Base-by-base conservation (phyloP, 2,888 invertebrate species). In the Siphlonurus alternatus region DNA sequence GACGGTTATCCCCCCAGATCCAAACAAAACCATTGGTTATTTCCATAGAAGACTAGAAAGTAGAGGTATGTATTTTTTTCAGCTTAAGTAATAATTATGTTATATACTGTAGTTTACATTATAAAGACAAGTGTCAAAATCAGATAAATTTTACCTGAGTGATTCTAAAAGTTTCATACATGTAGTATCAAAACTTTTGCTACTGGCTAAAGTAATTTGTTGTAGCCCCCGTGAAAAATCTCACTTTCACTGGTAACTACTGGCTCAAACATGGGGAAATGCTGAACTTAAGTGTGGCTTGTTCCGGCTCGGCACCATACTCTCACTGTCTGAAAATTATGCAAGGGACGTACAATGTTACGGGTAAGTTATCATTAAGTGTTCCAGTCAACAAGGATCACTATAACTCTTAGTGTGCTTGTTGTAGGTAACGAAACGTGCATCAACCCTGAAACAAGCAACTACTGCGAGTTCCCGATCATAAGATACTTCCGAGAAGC, bases 191-290 rank as follows among this genome's bases (percentile, higher is more conserved):
- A n/a, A 5, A 2, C 25, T 2, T 2, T 20, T 23, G n/a, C 24
- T 61, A 25, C 5, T 51, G 22, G 24, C 53, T n/a, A n/a, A n/a
- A n/a, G 59, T 63, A 63, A 20, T 63, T 25, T 38, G 54, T 5
- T 54, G 10, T 73, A 91, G 92, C 83, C 68, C 88, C 91, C 0
- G 81, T 93, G 68, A 74, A 80, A 1, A 82, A 83, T 65, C 78
- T 92, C 7, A 83, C 83, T 61, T 82, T 88, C 1, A 83, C 79
- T 2, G 93, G 92, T 0, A 83, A 84, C 64, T 87, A 87, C 71
- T 93, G 93, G 91, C 77, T 93, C 38, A 84, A 88, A 70, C 88
- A 88, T 66, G 91, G 90, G 38, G 89, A 90, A 64, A 76, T 91
- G 60, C 75, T 93, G 24, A 81, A 84, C 64, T 74, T 93, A 7